phyloP scores from a whole-genome alignment of 2,797 vertebrate species.

The Oreonectes daqikongensis region DNA sequence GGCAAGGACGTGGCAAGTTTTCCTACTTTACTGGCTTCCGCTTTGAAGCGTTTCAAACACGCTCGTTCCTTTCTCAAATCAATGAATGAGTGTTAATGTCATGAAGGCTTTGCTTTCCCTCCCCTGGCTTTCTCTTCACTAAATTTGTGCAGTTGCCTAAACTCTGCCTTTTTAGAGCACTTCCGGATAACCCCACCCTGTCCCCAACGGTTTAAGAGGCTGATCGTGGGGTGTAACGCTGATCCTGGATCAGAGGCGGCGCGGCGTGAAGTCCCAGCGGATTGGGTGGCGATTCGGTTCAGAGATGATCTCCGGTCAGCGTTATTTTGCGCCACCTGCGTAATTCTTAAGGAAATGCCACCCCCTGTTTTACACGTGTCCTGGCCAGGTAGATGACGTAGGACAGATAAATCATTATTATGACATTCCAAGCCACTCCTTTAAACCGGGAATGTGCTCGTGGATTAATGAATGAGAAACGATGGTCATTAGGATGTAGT shows the following conservation, averaged over 20 bases:
- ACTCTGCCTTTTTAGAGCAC: slow-evolving; percentile 46
- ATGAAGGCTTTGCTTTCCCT: slow-evolving; percentile 12
- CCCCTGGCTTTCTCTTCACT: slow-evolving; percentile 43
- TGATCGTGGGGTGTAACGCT: slow-evolving; percentile 39
- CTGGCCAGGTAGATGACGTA: slow-evolving; percentile 58
- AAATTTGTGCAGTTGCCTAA: slow-evolving; percentile 27
- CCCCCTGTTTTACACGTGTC: slow-evolving; percentile 55
- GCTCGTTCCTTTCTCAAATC: slow-evolving; percentile 21
- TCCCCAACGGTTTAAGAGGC: slow-evolving; percentile 34
- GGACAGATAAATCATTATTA: slow-evolving; percentile 28
- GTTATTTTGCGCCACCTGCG: background rate
- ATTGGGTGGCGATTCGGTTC: background rate
- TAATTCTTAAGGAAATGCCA: slow-evolving; percentile 36
- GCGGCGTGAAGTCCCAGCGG: background rate
- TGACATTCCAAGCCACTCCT: slow-evolving; percentile 58
- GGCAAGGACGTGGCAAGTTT: slow-evolving; percentile 48
- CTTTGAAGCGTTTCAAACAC: background rate
- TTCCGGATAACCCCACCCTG: slow-evolving; percentile 63
- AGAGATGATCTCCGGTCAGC: slow-evolving; percentile 48
- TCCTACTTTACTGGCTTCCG: slow-evolving; percentile 47
- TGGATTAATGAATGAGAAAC: background rate
- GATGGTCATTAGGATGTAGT: background rate
- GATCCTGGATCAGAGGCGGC: slow-evolving; percentile 48
- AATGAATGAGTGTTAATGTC: slow-evolving; percentile 37
- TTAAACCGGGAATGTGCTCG: slow-evolving; percentile 13